Evolutionary conservation across 2,888 invertebrate genomes (phyloP).

Genomic region (Steromphala cineraria): DNA sequence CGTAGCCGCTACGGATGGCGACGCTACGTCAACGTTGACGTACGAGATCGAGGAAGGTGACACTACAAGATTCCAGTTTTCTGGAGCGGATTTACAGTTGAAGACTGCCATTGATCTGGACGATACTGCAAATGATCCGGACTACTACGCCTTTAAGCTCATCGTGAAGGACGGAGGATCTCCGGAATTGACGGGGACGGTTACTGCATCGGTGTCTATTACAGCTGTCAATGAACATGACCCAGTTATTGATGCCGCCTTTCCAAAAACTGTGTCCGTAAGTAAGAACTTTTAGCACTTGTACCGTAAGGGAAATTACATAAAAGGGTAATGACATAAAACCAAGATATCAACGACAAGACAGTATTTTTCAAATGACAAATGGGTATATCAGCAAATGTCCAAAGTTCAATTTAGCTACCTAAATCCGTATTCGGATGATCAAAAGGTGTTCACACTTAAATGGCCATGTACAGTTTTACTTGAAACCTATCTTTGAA

Average conservation of each 20-base stretch:
- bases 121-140: slow-evolving; percentile 7
- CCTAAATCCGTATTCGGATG: no score
- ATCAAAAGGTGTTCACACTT: no score
- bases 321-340: no score
- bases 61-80: slow-evolving; percentile 27
- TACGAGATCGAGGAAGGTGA: slow-evolving; percentile 21
- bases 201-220: slow-evolving; percentile 31
- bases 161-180: slow-evolving; percentile 33
- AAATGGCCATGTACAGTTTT: no score
- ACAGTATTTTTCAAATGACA: no score
- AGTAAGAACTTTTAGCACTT: neutral
- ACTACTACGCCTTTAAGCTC: slow-evolving; percentile 26
- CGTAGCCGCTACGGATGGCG: slow-evolving; percentile 27
- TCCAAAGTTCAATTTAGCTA: no score
- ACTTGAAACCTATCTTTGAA: no score
- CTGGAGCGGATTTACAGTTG: neutral
- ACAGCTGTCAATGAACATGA: slow-evolving; percentile 41
- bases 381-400: no score
- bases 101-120: slow-evolving; percentile 34
- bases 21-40: slow-evolving; percentile 28
- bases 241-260: slow-evolving; percentile 26
- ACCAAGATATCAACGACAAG: no score
- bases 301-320: no score
- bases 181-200: slow-evolving; percentile 31
- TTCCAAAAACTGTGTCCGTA: neutral